These are phyloP conservation scores for Anabas testudineus DNA, from an alignment of 2,797 vertebrate genomes.

Conservation along the genomic window DNA sequence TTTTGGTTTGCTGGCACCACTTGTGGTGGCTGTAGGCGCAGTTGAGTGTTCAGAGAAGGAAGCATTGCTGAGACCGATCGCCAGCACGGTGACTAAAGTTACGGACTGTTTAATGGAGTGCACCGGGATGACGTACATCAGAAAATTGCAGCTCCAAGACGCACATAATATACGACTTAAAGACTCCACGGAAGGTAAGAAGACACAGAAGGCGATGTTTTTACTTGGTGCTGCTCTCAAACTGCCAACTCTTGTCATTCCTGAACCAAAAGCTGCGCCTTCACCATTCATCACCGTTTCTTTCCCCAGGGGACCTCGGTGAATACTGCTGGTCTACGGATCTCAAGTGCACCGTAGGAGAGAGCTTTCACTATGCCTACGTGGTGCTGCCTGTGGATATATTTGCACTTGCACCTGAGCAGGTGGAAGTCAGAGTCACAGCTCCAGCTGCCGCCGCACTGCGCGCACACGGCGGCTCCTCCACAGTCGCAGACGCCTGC, in stretches of 20 bases:
- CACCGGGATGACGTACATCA: constrained; percentile 70
- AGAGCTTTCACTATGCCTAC: constrained; percentile 70
- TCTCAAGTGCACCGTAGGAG: constrained; percentile 69
- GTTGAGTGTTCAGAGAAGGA: constrained; percentile 69
- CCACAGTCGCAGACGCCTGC: constrained; percentile 68
- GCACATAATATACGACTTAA: constrained; percentile 69
- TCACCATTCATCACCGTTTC: background rate
- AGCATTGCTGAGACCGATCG: constrained; percentile 40
- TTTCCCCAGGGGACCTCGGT: constrained; percentile 67
- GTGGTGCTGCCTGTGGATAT: constrained; percentile 75
- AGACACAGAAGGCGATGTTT: constrained; percentile 5
- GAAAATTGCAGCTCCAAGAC: constrained; percentile 66
- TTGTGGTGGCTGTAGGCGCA: constrained; percentile 55
- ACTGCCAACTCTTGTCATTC: background rate
- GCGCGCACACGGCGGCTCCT: constrained; percentile 32
- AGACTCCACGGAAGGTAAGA: constrained; percentile 76
- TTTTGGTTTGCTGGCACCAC: constrained; percentile 52
- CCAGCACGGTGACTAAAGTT: constrained; percentile 28
- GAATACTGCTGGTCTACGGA: constrained; percentile 81
- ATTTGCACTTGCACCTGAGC: constrained; percentile 29
- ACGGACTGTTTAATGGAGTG: constrained; percentile 79
- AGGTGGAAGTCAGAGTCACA: constrained; percentile 61
- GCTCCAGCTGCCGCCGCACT: constrained; percentile 17
- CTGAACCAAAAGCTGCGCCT: background rate
- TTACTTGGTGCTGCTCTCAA: background rate